Conservation (phyloP, 2,888 invertebrate genomes). For the Rutpela maculata region DNA sequence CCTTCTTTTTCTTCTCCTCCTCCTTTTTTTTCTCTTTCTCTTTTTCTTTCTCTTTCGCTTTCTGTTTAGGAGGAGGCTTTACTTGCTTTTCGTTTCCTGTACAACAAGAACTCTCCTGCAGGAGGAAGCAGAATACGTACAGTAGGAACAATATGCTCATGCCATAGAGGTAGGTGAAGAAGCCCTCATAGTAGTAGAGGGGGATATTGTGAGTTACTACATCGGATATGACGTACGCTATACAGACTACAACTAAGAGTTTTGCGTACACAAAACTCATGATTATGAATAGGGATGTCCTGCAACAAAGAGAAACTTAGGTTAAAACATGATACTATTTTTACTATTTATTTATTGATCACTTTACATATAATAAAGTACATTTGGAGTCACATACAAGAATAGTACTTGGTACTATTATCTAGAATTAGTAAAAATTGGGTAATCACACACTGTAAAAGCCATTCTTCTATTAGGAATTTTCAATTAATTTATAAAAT, state of each 20-base stretch:
- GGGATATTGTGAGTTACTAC: slow-evolving; percentile 95
- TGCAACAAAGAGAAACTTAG: slow-evolving; percentile 74
- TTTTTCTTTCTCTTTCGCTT: slow-evolving; percentile 76
- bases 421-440: too few species aligned
- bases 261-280: slow-evolving; percentile 98
- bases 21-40: slow-evolving; percentile 75
- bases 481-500: too few species aligned
- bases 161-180: slow-evolving; percentile 95
- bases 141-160: slow-evolving; percentile 94
- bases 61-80: slow-evolving; percentile 71
- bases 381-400: too few species aligned
- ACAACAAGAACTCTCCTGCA: slow-evolving; percentile 93
- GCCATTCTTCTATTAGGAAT: too few species aligned
- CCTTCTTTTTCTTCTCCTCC: slow-evolving; percentile 77
- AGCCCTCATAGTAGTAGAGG: slow-evolving; percentile 94
- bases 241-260: slow-evolving; percentile 93
- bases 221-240: slow-evolving; percentile 96
- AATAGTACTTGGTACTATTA: too few species aligned
- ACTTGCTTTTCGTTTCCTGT: slow-evolving; percentile 79
- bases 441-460: too few species aligned
- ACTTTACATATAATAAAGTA: too few species aligned
- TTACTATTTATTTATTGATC: too few species aligned
- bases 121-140: slow-evolving; percentile 95
- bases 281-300: slow-evolving; percentile 95
- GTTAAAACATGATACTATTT: not conserved